Conservation (phyloP, 2,113 vertebrate species). For the Cepphus grylle region DNA sequence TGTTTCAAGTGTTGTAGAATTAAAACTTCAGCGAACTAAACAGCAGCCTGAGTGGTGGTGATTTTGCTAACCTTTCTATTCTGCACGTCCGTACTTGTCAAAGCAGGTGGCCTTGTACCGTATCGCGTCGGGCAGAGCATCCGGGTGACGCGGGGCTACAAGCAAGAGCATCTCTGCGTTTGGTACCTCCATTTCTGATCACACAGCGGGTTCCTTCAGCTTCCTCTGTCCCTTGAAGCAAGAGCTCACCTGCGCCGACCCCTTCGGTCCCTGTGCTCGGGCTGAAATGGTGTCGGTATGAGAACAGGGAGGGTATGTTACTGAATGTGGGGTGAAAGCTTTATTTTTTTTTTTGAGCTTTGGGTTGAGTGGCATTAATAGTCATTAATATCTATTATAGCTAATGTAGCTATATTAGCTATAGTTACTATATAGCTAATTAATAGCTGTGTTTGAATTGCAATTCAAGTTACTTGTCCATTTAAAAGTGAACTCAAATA, state of each 20-base stretch:
- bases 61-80: not conserved
- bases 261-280: not conserved
- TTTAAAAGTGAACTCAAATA: not conserved
- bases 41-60: not conserved
- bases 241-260: not conserved
- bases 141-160: not conserved
- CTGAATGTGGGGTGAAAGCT: too few relatives aligned
- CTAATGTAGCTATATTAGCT: too few relatives aligned
- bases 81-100: accelerated
- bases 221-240: not conserved
- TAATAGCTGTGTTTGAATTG: not conserved
- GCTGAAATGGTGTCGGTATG: accelerated
- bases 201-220: not conserved
- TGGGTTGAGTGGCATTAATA: not conserved
- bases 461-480: not conserved
- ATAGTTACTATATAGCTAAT: too few relatives aligned
- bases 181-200: not conserved
- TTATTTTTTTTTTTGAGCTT: not conserved
- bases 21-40: not conserved
- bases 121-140: not conserved
- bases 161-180: not conserved
- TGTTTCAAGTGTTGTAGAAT: not conserved
- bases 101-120: not conserved
- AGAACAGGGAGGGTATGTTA: not conserved
- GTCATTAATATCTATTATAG: too few relatives aligned